Conservation (phyloP, 2,888 invertebrate genomes). For the Camptogramma bilineatum region DNA sequence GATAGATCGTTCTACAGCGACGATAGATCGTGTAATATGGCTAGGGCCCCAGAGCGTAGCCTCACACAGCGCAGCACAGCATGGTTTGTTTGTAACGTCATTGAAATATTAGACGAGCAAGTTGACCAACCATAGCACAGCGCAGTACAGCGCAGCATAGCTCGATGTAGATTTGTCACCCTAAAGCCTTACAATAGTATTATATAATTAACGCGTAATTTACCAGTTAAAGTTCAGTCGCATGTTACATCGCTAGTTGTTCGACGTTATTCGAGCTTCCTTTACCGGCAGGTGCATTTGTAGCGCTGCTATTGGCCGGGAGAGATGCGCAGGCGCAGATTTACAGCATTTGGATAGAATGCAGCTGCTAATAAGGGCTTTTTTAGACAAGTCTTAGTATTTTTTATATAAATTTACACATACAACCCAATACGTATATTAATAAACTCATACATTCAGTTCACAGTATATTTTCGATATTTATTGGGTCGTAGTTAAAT, state of each 20-base stretch:
- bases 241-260: conserved; percentile 45
- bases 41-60: too few relatives aligned
- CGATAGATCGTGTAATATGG: too few relatives aligned
- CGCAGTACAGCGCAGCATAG: too few relatives aligned
- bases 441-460: too few relatives aligned
- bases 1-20: too few relatives aligned
- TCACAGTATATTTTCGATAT: too few relatives aligned
- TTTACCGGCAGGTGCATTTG: conserved; percentile 72
- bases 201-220: conserved; percentile 22
- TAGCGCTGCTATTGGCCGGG: conserved; percentile 59
- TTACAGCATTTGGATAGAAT: conserved; percentile 54
- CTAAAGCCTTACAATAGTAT: conserved; percentile 20
- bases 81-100: too few relatives aligned
- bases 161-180: too few relatives aligned
- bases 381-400: conserved; percentile 14
- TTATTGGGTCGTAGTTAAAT: too few relatives aligned
- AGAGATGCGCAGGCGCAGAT: conserved; percentile 69
- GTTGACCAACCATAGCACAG: too few relatives aligned
- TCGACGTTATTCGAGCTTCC: conserved; percentile 69
- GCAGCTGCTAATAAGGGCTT: conserved; percentile 65
- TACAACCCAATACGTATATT: not conserved
- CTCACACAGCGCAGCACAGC: too few relatives aligned
- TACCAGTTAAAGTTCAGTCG: conserved; percentile 42
- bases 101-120: too few relatives aligned
- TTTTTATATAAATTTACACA: not conserved